phyloP scores from a whole-genome alignment of 2,797 vertebrate genomes.

The Poeciliopsis gracilis region DNA sequence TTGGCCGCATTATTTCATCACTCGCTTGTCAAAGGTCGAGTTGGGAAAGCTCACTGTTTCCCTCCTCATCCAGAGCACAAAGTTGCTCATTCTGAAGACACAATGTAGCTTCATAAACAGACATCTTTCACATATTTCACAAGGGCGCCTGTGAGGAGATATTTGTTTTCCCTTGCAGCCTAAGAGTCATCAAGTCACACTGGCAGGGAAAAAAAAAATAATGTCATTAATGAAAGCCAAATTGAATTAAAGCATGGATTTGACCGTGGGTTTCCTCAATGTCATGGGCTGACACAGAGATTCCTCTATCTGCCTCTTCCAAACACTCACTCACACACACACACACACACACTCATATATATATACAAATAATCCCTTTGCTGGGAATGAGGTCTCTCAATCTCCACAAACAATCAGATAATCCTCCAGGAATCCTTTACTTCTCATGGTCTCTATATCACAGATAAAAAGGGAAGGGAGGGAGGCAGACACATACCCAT shows the following conservation, averaged over 20 bases:
- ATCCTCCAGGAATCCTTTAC: conserved; percentile 79
- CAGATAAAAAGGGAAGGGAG: conserved; percentile 49
- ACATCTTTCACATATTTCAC: conserved; percentile 39
- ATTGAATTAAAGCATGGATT: conserved; percentile 79
- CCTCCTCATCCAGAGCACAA: conserved; percentile 26
- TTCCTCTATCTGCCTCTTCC: conserved; percentile 61
- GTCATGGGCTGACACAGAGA: conserved; percentile 71
- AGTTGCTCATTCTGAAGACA: conserved; percentile 44
- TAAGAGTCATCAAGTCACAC: conserved; percentile 63
- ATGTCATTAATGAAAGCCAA: conserved; percentile 77
- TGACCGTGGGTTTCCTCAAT: conserved; percentile 79
- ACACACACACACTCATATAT: conserved; percentile 66
- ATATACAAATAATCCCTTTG: conserved; percentile 62
- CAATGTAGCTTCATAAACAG: conserved; percentile 58
- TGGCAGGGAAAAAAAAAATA: conserved; percentile 64
- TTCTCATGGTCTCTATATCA: conserved; percentile 73
- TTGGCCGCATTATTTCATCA: conserved; percentile 37
- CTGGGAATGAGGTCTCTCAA: conserved; percentile 78
- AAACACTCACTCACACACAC: conserved; percentile 48
- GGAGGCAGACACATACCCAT: conserved; percentile 42
- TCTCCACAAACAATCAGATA: conserved; percentile 82
- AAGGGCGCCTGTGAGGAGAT: conserved; percentile 43
- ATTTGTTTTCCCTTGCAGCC: conserved; percentile 71
- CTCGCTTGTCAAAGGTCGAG: conserved; percentile 46
- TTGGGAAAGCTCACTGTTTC: conserved; percentile 17